These are phyloP conservation scores for Cryptotis parvus DNA, from an alignment of 2,113 vertebrate species.

Conservation along the genomic window DNA sequence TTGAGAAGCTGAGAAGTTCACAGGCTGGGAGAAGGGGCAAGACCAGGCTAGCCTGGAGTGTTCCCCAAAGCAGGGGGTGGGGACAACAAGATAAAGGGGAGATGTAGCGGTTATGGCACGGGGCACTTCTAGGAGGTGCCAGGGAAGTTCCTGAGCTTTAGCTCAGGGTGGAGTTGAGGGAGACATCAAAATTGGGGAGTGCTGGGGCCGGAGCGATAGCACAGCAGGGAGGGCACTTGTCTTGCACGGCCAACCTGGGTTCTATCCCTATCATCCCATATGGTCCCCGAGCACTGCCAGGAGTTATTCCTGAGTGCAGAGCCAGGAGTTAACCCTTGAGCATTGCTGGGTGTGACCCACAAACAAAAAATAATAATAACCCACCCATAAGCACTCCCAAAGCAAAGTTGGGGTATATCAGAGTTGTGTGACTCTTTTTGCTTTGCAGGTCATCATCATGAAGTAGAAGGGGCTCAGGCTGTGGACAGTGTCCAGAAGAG, in stretches of 20 bases:
- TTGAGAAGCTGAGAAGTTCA: not conserved
- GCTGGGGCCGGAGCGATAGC: not conserved
- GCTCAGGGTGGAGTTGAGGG: not conserved
- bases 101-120: not conserved
- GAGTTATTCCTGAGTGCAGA: too few species aligned
- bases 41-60: not conserved
- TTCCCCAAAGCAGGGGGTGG: not conserved
- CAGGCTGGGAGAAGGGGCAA: not conserved
- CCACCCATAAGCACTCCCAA: too few species aligned
- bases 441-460: not conserved
- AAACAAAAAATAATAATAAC: too few species aligned
- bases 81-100: not conserved
- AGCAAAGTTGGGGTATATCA: not conserved
- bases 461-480: not conserved
- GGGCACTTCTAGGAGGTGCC: not conserved
- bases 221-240: too few species aligned
- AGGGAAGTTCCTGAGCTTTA: not conserved
- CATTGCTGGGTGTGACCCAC: too few species aligned
- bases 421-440: not conserved
- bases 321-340: too few species aligned
- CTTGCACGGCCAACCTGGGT: too few species aligned
- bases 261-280: too few species aligned
- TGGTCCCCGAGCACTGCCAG: too few species aligned
- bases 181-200: not conserved
- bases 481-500: not conserved